Evolutionary conservation across 2,888 invertebrate species (phyloP), one percentile per base, ranked within the genome.

Genomic region (Coecobrya sp.): DNA sequence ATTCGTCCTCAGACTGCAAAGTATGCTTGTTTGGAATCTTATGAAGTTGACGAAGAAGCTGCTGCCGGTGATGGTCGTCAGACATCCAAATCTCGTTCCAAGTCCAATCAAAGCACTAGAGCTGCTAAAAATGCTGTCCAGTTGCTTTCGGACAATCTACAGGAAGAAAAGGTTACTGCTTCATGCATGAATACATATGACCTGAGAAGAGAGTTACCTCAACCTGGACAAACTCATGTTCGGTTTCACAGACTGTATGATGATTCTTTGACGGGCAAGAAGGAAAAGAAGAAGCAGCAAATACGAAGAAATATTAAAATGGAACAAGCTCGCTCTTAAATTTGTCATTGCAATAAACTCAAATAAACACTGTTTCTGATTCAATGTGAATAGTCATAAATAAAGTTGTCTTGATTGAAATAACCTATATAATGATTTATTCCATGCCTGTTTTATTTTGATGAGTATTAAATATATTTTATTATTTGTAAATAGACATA

Each of bases 1-100:
- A 30, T 94, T 84, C 91, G 30, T 42, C 93, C 93, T 0, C 27
- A 86, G 2, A 79, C 86, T 1, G 45, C 89, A 19, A 89, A 90
- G 22, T 81, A 86, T 25, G 91, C 89, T 8, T 70, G 62, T 27
- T 59, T 93, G 52, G 87, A 88, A 7, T 86, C 92, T 0, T 93
- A 93, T 79, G 76, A 70, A n/a, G 8, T 45, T 1, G 68, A 81
- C 22, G 19, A 0, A 10, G 19, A 19, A 36, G 36, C 36, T 7
- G 36, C 36, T 2, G 49, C 0, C 10, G 25, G 59, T 27, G 7
- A 22, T 1, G 55, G 22, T 7, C n/a, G 25, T 13, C 55, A 10
- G 13, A 36, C 82, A 16, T 16, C 70, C 0, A 76, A 55, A 22
- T n/a, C 86, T n/a, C 81, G 27, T 7, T 13, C n/a, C 52, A 82